Conservation (phyloP, 2,797 vertebrate species). For the Betta splendens region DNA sequence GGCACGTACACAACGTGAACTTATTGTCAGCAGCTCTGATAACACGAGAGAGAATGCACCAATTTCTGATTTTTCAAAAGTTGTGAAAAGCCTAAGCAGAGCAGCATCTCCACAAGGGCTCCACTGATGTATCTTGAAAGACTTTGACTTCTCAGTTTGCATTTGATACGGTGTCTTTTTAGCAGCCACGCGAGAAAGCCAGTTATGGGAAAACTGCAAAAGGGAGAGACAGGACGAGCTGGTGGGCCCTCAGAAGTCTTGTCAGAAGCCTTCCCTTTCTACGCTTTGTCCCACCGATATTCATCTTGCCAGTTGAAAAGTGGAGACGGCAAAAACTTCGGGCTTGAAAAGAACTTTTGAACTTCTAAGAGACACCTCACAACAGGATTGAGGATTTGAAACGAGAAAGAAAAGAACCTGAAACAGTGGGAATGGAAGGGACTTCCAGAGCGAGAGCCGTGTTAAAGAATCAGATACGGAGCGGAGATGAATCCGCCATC, state of each 20-base stretch:
- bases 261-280: constrained; percentile 77
- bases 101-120: constrained; percentile 76
- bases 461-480: constrained; percentile 65
- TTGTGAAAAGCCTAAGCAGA: constrained; percentile 73
- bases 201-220: constrained; percentile 75
- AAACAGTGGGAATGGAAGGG: constrained; percentile 68
- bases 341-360: constrained; percentile 79
- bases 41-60: constrained; percentile 67
- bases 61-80: constrained; percentile 75
- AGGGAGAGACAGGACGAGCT: constrained; percentile 77
- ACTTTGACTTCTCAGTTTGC: constrained; percentile 77
- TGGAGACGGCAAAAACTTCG: constrained; percentile 75
- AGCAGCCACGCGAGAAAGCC: constrained; percentile 73
- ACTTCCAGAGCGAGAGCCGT: constrained; percentile 60
- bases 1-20: constrained; percentile 62
- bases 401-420: constrained; percentile 53
- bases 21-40: constrained; percentile 69
- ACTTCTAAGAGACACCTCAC: constrained; percentile 76
- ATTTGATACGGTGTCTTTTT: constrained; percentile 79
- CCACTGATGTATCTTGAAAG: constrained; percentile 80
- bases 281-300: constrained; percentile 80
- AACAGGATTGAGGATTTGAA: constrained; percentile 76
- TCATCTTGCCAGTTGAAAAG: constrained; percentile 81
- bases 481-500: constrained; percentile 57
- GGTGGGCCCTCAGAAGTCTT: constrained; percentile 78